Conservation (phyloP, 2,113 vertebrate genomes). For the Lepus americanus region DNA sequence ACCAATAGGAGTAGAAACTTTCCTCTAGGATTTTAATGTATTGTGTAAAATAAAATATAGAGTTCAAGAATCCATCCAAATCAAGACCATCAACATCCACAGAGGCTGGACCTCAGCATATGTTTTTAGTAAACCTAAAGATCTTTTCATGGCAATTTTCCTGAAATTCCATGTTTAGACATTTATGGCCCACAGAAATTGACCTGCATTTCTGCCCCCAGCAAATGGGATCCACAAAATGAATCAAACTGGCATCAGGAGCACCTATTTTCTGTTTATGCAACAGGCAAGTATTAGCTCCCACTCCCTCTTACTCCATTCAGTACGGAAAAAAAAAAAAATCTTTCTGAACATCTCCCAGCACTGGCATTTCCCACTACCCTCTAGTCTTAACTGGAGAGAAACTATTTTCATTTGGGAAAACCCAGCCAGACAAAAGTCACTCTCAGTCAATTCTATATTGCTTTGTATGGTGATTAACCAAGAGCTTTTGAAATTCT, state of each 20-base stretch:
- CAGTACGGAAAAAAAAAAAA: neutral
- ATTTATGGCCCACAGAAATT: neutral
- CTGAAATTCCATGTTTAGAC: neutral
- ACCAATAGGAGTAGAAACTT: neutral
- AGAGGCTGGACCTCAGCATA: neutral
- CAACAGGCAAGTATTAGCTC: neutral
- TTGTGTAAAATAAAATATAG: conserved; percentile 12
- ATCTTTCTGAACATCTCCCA: neutral
- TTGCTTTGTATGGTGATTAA: neutral
- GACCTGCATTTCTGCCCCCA: too few species aligned
- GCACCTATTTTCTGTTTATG: neutral
- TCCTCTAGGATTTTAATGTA: neutral
- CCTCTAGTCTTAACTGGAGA: neutral
- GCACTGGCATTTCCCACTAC: neutral
- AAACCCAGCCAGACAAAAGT: neutral
- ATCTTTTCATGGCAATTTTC: conserved; percentile 2
- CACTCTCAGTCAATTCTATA: neutral
- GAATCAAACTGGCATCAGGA: neutral
- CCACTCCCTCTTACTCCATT: neutral
- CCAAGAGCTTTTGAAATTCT: neutral
- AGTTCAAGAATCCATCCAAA: conserved; percentile 4
- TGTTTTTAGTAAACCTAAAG: neutral
- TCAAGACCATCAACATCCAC: neutral
- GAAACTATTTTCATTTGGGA: neutral
- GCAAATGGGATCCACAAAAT: neutral